These are phyloP conservation scores for Neolamprologus kungweensis DNA, from an alignment of 2,113 vertebrate species.

Conservation along the genomic window DNA sequence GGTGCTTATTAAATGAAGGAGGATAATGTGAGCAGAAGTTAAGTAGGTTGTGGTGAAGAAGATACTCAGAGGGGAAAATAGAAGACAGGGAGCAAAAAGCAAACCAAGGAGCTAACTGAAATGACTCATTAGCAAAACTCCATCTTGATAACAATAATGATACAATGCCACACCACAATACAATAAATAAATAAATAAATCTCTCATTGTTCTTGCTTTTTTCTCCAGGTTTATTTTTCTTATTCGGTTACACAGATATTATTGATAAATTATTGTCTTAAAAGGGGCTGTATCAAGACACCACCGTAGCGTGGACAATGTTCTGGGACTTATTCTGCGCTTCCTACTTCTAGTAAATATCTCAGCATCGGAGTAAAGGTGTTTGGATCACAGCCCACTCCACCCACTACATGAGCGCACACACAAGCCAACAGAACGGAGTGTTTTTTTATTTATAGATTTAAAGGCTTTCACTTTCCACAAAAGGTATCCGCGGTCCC, in stretches of 20 bases:
- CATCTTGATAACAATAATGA: not conserved
- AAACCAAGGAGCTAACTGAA: not conserved
- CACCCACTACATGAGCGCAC: not conserved
- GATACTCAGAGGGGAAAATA: not conserved
- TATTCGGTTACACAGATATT: not conserved
- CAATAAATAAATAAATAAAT: not conserved
- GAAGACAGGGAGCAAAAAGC: not conserved
- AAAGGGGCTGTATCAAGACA: not conserved
- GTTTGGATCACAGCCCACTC: not conserved
- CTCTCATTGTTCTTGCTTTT: not conserved
- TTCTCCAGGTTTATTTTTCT: not conserved
- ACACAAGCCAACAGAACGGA: not conserved
- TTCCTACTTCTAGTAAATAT: not conserved
- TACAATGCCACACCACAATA: not conserved
- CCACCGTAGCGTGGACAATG: not conserved
- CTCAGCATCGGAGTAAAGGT: not conserved
- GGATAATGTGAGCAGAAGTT: not conserved
- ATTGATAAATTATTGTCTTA: not conserved
- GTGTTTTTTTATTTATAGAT: constrained; percentile 32
- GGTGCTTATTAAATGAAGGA: not conserved
- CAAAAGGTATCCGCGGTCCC: constrained; percentile 2
- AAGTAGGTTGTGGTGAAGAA: not conserved
- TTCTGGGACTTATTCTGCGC: not conserved
- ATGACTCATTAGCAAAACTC: not conserved
- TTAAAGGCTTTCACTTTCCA: constrained; percentile 53